Conservation (phyloP, 2,888 invertebrate species). For the Dryomyza anilis region DNA sequence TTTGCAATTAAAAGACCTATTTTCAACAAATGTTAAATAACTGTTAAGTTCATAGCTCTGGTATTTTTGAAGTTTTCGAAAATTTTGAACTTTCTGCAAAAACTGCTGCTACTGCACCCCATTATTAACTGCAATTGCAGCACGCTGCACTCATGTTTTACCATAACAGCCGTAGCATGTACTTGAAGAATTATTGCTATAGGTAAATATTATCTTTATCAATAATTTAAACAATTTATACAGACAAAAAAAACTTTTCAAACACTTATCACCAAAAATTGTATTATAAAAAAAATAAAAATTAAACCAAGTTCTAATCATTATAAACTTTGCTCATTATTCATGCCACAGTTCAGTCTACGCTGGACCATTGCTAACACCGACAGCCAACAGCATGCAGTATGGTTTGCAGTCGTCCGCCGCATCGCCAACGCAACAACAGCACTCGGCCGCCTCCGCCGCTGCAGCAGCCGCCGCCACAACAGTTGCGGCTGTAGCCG, state of each 20-base stretch:
- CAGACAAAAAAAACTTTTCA: too few species aligned
- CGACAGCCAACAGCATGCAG: conserved; percentile 56
- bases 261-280: background rate
- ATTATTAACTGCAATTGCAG: too few species aligned
- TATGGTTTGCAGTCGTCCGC: conserved; percentile 43
- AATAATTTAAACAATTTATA: too few species aligned
- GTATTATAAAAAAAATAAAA: background rate
- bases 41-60: background rate
- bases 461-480: conserved; percentile 37
- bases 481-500: conserved; percentile 36
- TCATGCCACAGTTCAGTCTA: conserved; percentile 53
- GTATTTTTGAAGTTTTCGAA: background rate
- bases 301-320: background rate
- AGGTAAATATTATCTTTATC: conserved; percentile 42
- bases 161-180: conserved; percentile 56
- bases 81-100: background rate
- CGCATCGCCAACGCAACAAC: conserved; percentile 41
- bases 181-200: conserved; percentile 55
- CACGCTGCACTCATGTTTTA: conserved; percentile 43
- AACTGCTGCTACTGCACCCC: background rate
- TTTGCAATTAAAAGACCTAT: too few species aligned
- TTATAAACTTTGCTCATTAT: background rate
- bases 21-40: too few species aligned
- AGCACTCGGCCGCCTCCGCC: conserved; percentile 40
- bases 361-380: conserved; percentile 54